Conservation (phyloP, 2,888 invertebrate genomes). For the Apodemia zela region DNA sequence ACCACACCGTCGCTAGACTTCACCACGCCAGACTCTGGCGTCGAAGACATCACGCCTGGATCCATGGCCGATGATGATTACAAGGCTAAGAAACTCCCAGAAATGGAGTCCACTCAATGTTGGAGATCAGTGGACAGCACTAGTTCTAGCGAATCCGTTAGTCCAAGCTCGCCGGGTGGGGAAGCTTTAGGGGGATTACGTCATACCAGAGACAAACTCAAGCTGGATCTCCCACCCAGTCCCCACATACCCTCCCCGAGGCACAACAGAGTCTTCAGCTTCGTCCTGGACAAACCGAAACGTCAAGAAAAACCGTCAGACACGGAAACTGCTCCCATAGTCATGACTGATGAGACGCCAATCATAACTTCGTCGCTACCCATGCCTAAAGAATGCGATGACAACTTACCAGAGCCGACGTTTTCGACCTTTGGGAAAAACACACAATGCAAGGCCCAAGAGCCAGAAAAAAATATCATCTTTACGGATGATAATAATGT, state of each 20-base stretch:
- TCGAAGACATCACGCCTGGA: constrained; percentile 81
- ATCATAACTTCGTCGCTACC: constrained; percentile 49
- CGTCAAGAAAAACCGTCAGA: constrained; percentile 38
- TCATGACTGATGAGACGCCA: constrained; percentile 71
- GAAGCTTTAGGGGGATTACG: constrained; percentile 83
- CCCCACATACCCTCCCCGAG: constrained; percentile 68
- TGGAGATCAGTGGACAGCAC: constrained; percentile 61
- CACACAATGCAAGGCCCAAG: constrained; percentile 34
- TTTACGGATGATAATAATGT: constrained; percentile 47
- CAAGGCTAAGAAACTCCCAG: constrained; percentile 46
- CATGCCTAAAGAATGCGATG: constrained; percentile 47
- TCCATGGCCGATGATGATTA: constrained; percentile 60
- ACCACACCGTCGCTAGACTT: constrained; percentile 65
- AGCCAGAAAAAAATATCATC: constrained; percentile 52
- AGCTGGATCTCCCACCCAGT: constrained; percentile 84
- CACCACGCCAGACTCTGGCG: constrained; percentile 82
- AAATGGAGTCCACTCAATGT: constrained; percentile 39
- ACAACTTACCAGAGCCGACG: constrained; percentile 65
- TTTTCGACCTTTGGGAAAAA: constrained; percentile 82
- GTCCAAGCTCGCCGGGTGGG: constrained; percentile 64
- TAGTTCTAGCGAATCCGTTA: constrained; percentile 68
- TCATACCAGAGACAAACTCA: constrained; percentile 85
- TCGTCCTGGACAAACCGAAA: constrained; percentile 63
- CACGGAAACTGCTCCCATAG: constrained; percentile 49
- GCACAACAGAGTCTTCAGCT: constrained; percentile 66